Conservation (phyloP, 92 coral and sea anemone species). For the Phymanthus crucifer region DNA sequence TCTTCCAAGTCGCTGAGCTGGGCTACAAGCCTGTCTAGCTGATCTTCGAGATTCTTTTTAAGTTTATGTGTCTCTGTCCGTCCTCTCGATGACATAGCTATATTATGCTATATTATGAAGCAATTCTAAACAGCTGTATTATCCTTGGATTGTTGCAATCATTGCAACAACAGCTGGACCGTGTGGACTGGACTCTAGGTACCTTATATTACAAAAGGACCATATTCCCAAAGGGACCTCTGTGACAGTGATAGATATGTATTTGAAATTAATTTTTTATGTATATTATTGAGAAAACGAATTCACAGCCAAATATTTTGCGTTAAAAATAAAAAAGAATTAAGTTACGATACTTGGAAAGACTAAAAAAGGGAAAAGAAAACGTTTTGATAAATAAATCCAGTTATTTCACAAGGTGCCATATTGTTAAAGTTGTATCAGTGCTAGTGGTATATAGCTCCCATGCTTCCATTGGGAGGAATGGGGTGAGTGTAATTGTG, state of each 20-base stretch:
- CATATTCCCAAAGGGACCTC: neutral
- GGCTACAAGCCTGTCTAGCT: slow-evolving; percentile 90
- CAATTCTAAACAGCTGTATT: neutral
- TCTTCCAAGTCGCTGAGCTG: slow-evolving; percentile 91
- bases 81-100: slow-evolving; percentile 90
- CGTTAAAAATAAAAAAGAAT: too few relatives aligned
- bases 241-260: too few relatives aligned
- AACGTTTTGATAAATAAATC: neutral
- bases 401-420: neutral
- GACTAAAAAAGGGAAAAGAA: neutral
- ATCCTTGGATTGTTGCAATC: too few relatives aligned
- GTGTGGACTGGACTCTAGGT: neutral
- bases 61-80: slow-evolving; percentile 90
- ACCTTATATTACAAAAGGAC: neutral
- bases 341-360: too few relatives aligned
- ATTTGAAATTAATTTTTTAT: too few relatives aligned
- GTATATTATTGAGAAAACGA: too few relatives aligned
- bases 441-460: neutral
- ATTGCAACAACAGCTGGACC: neutral
- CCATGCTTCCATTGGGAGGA: neutral
- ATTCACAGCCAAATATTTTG: too few relatives aligned
- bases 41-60: slow-evolving; percentile 89
- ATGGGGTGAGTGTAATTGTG: slow-evolving; percentile 32
- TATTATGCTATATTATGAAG: neutral
- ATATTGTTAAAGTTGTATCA: neutral